Evolutionary conservation across 2,888 invertebrate species (phyloP).

Genomic region (Drosophila quinaria): DNA sequence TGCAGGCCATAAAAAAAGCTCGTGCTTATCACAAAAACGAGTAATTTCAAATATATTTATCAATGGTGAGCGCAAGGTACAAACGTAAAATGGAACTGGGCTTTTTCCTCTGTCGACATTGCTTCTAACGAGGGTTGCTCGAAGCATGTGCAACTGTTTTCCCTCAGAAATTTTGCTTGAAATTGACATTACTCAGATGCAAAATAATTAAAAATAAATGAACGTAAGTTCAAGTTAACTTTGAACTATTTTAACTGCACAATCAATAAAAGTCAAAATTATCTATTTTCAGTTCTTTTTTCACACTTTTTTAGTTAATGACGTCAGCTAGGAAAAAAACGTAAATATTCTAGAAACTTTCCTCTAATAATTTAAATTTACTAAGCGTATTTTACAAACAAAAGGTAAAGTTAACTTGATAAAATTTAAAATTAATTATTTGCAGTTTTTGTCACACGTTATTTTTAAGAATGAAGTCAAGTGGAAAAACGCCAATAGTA

Average conservation of each 20-base stretch:
- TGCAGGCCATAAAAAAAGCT: slow-evolving; percentile 10
- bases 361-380: no score
- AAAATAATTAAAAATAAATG: background rate
- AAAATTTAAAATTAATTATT: background rate
- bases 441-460: background rate
- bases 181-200: no score
- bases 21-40: slow-evolving; percentile 33
- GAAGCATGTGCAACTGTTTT: no score
- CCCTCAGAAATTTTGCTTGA: no score
- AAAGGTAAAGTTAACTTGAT: background rate
- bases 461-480: slow-evolving; percentile 12
- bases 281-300: background rate
- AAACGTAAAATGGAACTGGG: slow-evolving; percentile 20
- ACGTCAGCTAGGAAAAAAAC: no score
- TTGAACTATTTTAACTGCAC: no score
- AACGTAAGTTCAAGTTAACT: background rate
- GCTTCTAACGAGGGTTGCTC: slow-evolving; percentile 35
- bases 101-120: background rate
- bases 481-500: slow-evolving; percentile 5
- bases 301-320: no score
- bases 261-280: no score
- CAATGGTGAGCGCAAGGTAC: slow-evolving; percentile 41
- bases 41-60: slow-evolving; percentile 40
- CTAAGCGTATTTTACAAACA: background rate
- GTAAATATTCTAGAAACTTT: no score